Conservation (phyloP, 2,888 invertebrate species). For the Megamerina dolium region DNA sequence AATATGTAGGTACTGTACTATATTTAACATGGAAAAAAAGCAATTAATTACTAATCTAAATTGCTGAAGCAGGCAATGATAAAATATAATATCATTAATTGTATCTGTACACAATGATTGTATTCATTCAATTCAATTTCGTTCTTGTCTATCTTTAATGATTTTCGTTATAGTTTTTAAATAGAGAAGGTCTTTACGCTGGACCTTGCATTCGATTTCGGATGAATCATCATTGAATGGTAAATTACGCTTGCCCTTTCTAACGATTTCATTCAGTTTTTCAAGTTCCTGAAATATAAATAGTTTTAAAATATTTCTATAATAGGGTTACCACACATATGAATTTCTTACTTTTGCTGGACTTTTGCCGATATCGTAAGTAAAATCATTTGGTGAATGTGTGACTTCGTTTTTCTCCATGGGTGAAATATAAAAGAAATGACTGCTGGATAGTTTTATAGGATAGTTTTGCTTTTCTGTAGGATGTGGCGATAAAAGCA, state of each 20-base stretch:
- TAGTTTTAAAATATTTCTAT: not conserved
- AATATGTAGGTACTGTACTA: too few relatives aligned
- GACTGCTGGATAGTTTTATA: constrained; percentile 49
- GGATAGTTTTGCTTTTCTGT: constrained; percentile 50
- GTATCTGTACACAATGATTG: too few relatives aligned
- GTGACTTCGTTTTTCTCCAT: constrained; percentile 47
- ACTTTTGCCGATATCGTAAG: constrained; percentile 42
- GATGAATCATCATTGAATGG: constrained; percentile 35
- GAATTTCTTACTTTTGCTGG: constrained; percentile 41
- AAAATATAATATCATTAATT: too few relatives aligned
- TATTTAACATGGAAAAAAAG: too few relatives aligned
- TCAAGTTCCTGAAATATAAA: constrained; percentile 35
- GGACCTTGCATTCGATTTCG: constrained; percentile 17
- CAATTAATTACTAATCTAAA: too few relatives aligned
- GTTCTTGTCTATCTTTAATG: constrained; percentile 34
- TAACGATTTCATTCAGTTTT: constrained; percentile 40
- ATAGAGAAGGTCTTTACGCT: constrained; percentile 14
- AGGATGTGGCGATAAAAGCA: constrained; percentile 69
- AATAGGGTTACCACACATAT: too few relatives aligned
- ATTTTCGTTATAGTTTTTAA: constrained; percentile 25
- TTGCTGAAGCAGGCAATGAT: too few relatives aligned
- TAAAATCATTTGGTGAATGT: constrained; percentile 40
- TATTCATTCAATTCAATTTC: too few relatives aligned
- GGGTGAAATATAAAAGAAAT: constrained; percentile 57
- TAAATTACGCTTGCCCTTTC: constrained; percentile 38